Conservation (phyloP, 2,113 vertebrate genomes). For the Stegastes partitus region DNA sequence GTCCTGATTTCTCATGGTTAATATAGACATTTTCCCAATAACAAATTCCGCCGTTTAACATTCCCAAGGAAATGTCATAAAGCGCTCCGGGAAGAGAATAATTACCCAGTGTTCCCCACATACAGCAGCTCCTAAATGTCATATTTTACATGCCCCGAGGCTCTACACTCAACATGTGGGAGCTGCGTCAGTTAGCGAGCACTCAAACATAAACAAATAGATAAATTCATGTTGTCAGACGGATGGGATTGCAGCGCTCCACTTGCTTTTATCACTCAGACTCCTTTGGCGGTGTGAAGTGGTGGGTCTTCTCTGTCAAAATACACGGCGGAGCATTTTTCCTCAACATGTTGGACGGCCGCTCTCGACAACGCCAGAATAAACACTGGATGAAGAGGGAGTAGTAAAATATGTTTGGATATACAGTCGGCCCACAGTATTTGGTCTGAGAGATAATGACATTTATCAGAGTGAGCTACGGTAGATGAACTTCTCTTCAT, state of each 20-base stretch:
- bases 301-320: slow-evolving; percentile 53
- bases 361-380: slow-evolving; percentile 49
- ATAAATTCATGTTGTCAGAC: slow-evolving; percentile 71
- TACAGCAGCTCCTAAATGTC: slow-evolving; percentile 52
- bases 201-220: slow-evolving; percentile 69
- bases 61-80: slow-evolving; percentile 65
- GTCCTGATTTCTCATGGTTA: slow-evolving; percentile 7
- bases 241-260: slow-evolving; percentile 57
- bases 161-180: slow-evolving; percentile 46
- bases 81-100: slow-evolving; percentile 46
- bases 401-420: slow-evolving; percentile 59
- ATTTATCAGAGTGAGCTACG: slow-evolving; percentile 24
- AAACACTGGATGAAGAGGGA: slow-evolving; percentile 65
- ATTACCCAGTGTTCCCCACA: slow-evolving; percentile 59
- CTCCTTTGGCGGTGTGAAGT: slow-evolving; percentile 46
- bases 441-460: slow-evolving; percentile 47
- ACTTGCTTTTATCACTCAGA: slow-evolving; percentile 59
- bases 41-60: slow-evolving; percentile 49
- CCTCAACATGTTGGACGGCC: slow-evolving; percentile 26
- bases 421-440: slow-evolving; percentile 45
- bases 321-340: slow-evolving; percentile 35
- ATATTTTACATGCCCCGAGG: slow-evolving; percentile 54
- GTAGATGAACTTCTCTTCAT: slow-evolving; percentile 15
- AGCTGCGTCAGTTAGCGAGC: slow-evolving; percentile 36
- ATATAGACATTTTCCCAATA: slow-evolving; percentile 39